These are phyloP conservation scores for Podarcis raffonei DNA, from an alignment of 2,113 vertebrate genomes.

Conservation along the genomic window DNA sequence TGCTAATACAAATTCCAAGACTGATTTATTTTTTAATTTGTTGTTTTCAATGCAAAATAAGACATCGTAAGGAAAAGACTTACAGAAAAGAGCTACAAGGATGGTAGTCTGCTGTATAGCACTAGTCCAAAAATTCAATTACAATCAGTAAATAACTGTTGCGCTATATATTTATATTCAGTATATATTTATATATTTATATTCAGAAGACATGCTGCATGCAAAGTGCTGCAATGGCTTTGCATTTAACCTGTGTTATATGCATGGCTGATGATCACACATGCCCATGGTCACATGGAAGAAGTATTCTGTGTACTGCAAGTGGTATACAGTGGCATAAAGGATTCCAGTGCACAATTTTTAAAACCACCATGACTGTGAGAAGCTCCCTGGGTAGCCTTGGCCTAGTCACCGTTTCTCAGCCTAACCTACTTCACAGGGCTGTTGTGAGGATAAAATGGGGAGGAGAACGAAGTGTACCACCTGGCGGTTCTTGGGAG, in stretches of 20 bases:
- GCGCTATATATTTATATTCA: no score
- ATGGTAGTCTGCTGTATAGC: fast-evolving
- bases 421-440: no score
- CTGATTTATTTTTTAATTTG: neutral
- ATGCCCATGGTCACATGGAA: no score
- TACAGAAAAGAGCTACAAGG: neutral
- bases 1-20: neutral
- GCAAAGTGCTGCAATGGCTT: neutral
- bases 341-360: neutral
- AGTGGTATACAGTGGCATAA: neutral
- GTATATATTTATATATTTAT: no score
- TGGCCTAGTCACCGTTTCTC: no score
- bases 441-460: no score
- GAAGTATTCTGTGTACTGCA: neutral
- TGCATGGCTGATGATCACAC: neutral
- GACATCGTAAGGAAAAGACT: neutral
- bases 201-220: neutral
- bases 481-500: no score
- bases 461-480: no score
- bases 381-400: neutral
- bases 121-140: fast-evolving
- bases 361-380: neutral
- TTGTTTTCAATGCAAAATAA: neutral
- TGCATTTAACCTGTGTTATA: neutral
- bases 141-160: neutral